Percentiles rank a stretch among this genome's conserved stretches.
Conservation (phyloP, 2,888 invertebrate species). For the Epicampocera succincta region DNA sequence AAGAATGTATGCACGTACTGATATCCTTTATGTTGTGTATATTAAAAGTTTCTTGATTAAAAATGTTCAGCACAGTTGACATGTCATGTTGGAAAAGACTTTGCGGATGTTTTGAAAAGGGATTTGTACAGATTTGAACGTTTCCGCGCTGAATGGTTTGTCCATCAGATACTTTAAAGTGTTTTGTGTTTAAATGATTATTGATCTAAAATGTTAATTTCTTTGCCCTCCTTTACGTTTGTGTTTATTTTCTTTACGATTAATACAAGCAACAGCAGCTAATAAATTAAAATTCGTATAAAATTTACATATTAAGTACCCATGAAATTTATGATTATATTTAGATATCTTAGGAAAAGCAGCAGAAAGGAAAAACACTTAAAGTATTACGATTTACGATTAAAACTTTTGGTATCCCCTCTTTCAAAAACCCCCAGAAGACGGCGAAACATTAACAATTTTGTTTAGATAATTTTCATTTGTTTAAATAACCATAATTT, state of each 20-base stretch:
- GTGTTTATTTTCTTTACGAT: not conserved
- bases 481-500: conserved; percentile 21
- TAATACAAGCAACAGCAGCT: not conserved
- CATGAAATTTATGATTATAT: conserved; percentile 8
- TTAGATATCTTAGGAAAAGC: conserved; percentile 3
- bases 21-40: not conserved
- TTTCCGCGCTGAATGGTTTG: too few species aligned
- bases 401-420: conserved; percentile 21
- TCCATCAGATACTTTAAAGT: conserved; percentile 1
- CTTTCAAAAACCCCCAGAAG: not conserved
- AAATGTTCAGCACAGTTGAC: not conserved
- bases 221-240: conserved; percentile 4
- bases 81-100: not conserved
- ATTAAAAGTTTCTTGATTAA: not conserved
- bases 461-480: not conserved
- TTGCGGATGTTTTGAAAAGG: not conserved
- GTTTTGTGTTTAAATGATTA: conserved; percentile 14
- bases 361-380: conserved; percentile 27
- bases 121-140: not conserved
- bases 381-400: conserved; percentile 56
- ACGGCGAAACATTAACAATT: not conserved
- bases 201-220: conserved; percentile 43
- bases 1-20: too few species aligned
- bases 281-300: conserved; percentile 41
- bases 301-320: conserved; percentile 23